Conservation (phyloP, 1,140 invertebrate species). For the Bombus ignitus region DNA sequence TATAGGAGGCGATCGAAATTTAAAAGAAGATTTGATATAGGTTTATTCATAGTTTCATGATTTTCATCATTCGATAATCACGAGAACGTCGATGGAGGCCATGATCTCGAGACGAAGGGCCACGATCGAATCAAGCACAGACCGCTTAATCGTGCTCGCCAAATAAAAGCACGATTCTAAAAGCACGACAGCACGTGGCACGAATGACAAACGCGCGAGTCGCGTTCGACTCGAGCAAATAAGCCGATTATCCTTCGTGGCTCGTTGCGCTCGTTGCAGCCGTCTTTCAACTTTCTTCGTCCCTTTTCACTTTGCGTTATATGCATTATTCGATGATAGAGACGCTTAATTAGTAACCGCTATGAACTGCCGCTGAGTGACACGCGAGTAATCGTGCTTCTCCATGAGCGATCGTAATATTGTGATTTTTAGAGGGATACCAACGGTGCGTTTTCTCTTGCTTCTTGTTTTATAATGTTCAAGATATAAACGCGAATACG, state of each 20-base stretch:
- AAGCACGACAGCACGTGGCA: constrained; percentile 38
- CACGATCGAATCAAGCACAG: background rate
- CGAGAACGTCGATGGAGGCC: constrained; percentile 6
- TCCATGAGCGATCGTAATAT: background rate
- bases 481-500: background rate
- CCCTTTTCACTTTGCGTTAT: constrained; percentile 2
- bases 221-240: constrained; percentile 39
- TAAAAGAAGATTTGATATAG: too few species aligned
- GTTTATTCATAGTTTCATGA: too few species aligned
- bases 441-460: background rate
- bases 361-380: constrained; percentile 22
- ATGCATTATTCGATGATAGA: constrained; percentile 22
- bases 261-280: constrained; percentile 11
- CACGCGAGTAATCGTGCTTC: background rate
- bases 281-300: constrained; percentile 9
- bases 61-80: background rate
- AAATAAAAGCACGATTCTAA: constrained; percentile 44
- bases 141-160: background rate
- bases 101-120: background rate
- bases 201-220: constrained; percentile 50
- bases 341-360: constrained; percentile 40
- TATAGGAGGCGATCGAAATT: too few species aligned
- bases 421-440: background rate
- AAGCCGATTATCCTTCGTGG: constrained; percentile 50
- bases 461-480: too few species aligned